phyloP scores from a whole-genome alignment of 2,888 invertebrate genomes.

The Drosophila stalkeri region DNA sequence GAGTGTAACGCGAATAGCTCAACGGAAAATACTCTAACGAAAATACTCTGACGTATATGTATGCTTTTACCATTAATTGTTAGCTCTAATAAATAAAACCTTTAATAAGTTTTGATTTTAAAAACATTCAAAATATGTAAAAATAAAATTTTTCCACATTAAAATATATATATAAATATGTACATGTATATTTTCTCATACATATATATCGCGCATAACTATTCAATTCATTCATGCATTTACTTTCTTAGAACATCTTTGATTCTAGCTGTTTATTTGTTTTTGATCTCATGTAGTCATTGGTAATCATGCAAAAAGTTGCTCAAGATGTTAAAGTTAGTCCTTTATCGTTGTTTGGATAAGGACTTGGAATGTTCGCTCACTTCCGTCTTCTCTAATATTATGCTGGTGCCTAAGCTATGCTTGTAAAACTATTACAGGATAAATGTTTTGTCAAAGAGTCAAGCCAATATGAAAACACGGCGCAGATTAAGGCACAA shows the following conservation, averaged over 20 bases:
- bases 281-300: background rate
- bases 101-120: no score
- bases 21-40: no score
- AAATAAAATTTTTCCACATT: no score
- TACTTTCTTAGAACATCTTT: background rate
- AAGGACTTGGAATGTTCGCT: background rate
- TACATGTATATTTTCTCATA: background rate
- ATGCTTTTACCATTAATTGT: no score
- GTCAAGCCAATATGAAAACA: constrained; percentile 68
- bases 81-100: no score
- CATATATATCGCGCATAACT: background rate
- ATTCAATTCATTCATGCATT: background rate
- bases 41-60: no score
- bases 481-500: constrained; percentile 27
- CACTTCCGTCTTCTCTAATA: constrained; percentile 28
- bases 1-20: no score
- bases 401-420: constrained; percentile 8
- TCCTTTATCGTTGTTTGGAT: background rate
- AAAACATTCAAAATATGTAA: no score
- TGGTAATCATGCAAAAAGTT: constrained; percentile 5
- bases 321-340: constrained; percentile 3
- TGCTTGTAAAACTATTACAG: constrained; percentile 9
- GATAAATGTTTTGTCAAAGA: constrained; percentile 44
- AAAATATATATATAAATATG: background rate
- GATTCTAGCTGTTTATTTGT: background rate